These are phyloP conservation scores for Aplysina aerophoba DNA, from an alignment of 37 sponge, comb jelly and placozoan genomes.

Conservation along the genomic window DNA sequence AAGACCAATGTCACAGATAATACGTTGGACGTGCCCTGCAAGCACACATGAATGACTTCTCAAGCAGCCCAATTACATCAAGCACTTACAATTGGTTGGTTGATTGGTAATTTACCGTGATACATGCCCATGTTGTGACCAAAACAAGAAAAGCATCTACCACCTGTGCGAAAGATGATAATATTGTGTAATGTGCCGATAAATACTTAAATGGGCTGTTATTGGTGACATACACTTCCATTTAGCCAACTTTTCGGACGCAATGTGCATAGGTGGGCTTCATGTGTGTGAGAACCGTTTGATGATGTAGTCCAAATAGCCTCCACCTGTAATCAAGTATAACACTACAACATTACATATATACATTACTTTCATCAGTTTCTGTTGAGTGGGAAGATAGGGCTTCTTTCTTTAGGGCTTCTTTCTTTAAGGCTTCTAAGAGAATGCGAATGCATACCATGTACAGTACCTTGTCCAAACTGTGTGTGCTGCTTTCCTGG, in stretches of 20 bases:
- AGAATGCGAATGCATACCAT: not conserved
- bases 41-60: no score
- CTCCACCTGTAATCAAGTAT: not conserved
- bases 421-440: not conserved
- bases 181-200: not conserved
- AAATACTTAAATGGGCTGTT: not conserved
- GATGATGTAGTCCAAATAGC: not conserved
- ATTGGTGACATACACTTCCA: not conserved
- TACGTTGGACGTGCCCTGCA: not conserved
- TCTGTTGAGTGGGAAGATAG: not conserved
- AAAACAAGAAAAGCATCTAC: no score
- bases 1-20: not conserved
- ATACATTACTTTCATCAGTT: not conserved
- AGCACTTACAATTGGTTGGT: no score
- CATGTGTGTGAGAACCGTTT: not conserved
- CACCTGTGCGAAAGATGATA: not conserved
- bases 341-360: not conserved
- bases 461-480: not conserved
- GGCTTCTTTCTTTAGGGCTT: not conserved
- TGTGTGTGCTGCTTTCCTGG: no score
- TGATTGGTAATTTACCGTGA: not conserved
- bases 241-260: not conserved
- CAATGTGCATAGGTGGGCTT: not conserved
- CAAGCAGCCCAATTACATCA: no score
- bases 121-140: no score